Percentiles rank a stretch among this genome's conserved stretches.
phyloP scores from a whole-genome alignment of 64 coral and sea anemone genomes.

The Stichodactyla mertensii region DNA sequence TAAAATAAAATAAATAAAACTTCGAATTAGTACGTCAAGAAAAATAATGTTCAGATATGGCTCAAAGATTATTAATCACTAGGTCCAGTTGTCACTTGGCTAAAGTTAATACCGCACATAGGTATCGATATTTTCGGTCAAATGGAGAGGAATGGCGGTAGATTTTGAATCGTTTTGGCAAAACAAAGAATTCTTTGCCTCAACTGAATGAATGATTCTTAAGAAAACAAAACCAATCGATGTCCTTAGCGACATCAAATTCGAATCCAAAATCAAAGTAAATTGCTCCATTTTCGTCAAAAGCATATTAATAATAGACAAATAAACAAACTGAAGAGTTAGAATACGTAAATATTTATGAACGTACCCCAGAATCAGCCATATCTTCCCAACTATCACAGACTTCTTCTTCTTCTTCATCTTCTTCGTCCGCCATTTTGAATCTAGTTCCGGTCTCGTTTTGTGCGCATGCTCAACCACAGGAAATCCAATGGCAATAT shows the following conservation, averaged over 20 bases:
- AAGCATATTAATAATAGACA: neutral
- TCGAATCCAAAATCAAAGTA: neutral
- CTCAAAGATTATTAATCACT: too few relatives aligned
- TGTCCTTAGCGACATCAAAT: neutral
- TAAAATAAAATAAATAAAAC: too few relatives aligned
- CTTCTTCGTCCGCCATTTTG: conserved; percentile 94
- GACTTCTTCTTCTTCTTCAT: conserved; percentile 98
- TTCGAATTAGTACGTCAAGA: too few relatives aligned
- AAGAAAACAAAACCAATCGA: neutral
- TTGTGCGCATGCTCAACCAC: neutral
- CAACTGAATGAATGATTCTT: neutral
- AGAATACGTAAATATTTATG: neutral
- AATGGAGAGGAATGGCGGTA: too few relatives aligned
- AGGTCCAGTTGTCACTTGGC: too few relatives aligned
- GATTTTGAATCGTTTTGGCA: too few relatives aligned
- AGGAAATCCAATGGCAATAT: neutral
- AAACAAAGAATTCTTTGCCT: too few relatives aligned
- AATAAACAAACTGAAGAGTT: neutral
- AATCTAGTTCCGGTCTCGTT: conserved; percentile 19
- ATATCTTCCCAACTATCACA: conserved; percentile 99
- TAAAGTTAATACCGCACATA: too few relatives aligned
- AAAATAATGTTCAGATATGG: too few relatives aligned
- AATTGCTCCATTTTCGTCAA: neutral
- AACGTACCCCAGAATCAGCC: conserved; percentile 96
- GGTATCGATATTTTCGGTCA: too few relatives aligned